These are phyloP conservation scores for Callimorpha dominula DNA, from an alignment of 2,888 invertebrate genomes.

Conservation along the genomic window DNA sequence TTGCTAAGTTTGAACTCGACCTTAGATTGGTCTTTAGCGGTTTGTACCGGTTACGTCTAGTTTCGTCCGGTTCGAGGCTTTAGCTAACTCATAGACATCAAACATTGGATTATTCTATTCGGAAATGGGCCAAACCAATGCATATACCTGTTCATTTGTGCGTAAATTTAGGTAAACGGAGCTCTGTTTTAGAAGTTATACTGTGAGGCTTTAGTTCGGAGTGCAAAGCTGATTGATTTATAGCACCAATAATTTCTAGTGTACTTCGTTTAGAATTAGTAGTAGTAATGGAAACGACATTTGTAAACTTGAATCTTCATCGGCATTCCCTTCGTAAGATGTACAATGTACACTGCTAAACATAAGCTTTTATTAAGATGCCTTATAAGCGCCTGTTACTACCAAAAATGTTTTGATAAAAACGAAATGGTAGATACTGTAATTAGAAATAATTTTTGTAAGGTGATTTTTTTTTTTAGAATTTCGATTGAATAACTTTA, in stretches of 20 bases:
- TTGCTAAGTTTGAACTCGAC: not conserved
- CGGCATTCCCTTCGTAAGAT: too few relatives aligned
- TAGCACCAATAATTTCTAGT: not conserved
- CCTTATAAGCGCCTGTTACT: too few relatives aligned
- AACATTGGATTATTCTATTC: constrained; percentile 46
- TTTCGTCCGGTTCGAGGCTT: constrained; percentile 18
- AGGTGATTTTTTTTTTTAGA: too few relatives aligned
- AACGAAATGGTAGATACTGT: too few relatives aligned
- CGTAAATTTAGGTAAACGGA: constrained; percentile 5
- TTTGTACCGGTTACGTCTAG: constrained; percentile 19
- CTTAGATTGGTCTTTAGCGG: constrained; percentile 22
- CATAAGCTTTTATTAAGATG: too few relatives aligned
- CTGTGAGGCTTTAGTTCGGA: not conserved
- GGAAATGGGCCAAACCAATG: constrained; percentile 15
- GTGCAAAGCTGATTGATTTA: constrained; percentile 1
- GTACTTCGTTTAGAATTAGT: not conserved
- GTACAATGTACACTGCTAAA: too few relatives aligned
- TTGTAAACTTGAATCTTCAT: too few relatives aligned
- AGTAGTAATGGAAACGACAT: too few relatives aligned
- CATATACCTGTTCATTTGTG: not conserved
- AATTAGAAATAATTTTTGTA: too few relatives aligned
- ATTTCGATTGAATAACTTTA: too few relatives aligned
- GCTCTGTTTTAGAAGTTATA: constrained; percentile 1
- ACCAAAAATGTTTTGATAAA: too few relatives aligned
- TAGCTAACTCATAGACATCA: constrained; percentile 39